Conservation (phyloP, 1,140 invertebrate genomes). For the Drosophila athabasca region DNA sequence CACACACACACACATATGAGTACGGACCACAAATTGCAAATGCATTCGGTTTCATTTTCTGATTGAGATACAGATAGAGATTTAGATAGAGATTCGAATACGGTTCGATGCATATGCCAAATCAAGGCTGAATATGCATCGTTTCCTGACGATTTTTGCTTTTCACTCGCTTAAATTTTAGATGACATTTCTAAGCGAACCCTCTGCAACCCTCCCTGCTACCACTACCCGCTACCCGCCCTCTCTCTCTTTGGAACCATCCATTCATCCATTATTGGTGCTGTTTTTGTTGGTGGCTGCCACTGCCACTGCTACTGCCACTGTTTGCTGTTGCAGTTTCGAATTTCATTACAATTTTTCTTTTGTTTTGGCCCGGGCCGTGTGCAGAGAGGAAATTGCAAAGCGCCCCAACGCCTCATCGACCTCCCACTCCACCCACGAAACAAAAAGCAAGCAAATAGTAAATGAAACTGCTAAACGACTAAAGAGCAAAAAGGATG, state of each 20-base stretch:
- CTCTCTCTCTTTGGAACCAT: conserved; percentile 10
- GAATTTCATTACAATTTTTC: conserved; percentile 77
- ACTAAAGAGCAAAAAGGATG: conserved; percentile 5
- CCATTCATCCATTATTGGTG: conserved; percentile 29
- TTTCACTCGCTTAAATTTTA: conserved; percentile 67
- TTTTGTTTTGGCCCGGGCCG: conserved; percentile 55
- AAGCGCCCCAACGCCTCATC: conserved; percentile 8
- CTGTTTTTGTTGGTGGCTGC: conserved; percentile 23
- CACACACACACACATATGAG: not conserved
- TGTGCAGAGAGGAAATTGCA: conserved; percentile 59
- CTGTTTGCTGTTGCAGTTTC: conserved; percentile 65
- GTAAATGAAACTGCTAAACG: conserved; percentile 62
- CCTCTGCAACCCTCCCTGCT: not conserved
- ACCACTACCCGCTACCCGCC: too few species aligned
- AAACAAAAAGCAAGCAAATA: conserved; percentile 39
- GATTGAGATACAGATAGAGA: conserved; percentile 3
- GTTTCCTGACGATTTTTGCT: conserved; percentile 29
- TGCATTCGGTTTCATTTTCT: conserved; percentile 40
- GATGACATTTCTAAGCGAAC: conserved; percentile 68
- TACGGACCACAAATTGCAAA: conserved; percentile 16
- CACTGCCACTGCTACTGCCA: conserved; percentile 12
- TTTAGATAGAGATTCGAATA: conserved; percentile 11
- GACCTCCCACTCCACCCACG: not conserved
- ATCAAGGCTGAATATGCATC: conserved; percentile 52
- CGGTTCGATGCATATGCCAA: conserved; percentile 42